Evolutionary conservation across 1,140 invertebrate genomes (phyloP).

Genomic region (Panonychus citri): DNA sequence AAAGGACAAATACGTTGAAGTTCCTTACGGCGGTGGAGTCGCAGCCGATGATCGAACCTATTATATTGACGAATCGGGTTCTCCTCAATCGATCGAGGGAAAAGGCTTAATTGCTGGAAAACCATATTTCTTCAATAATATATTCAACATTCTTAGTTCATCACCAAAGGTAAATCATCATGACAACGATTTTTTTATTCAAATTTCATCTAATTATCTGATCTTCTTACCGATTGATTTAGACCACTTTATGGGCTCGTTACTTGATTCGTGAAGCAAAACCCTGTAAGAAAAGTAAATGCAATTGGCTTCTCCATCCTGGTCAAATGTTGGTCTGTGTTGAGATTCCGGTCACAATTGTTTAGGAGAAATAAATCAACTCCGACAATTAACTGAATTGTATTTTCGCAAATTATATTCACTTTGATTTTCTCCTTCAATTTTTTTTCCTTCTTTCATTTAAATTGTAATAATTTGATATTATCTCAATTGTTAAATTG

Average conservation of each 20-base stretch:
- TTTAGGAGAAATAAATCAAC: too few species aligned
- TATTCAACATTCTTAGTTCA: background rate
- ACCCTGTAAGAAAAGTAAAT: background rate
- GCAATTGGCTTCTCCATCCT: background rate
- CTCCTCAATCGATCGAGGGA: background rate
- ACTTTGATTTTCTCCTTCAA: too few species aligned
- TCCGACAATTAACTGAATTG: too few species aligned
- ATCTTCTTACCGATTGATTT: background rate
- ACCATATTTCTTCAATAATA: background rate
- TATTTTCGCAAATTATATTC: too few species aligned
- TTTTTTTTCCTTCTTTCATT: too few species aligned
- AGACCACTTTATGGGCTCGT: background rate
- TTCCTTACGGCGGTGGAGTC: background rate
- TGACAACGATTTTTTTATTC: background rate
- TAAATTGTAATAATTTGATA: too few species aligned
- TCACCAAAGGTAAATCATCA: background rate
- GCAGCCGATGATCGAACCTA: background rate
- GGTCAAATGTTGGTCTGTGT: background rate
- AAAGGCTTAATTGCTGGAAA: background rate
- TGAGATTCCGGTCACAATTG: background rate
- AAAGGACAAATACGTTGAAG: background rate
- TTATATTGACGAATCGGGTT: background rate
- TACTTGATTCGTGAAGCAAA: background rate
- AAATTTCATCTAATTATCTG: background rate
- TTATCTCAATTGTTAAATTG: too few species aligned